Evolutionary conservation across 2,888 invertebrate species (phyloP).

Genomic region (Pseudanteris insignis): DNA sequence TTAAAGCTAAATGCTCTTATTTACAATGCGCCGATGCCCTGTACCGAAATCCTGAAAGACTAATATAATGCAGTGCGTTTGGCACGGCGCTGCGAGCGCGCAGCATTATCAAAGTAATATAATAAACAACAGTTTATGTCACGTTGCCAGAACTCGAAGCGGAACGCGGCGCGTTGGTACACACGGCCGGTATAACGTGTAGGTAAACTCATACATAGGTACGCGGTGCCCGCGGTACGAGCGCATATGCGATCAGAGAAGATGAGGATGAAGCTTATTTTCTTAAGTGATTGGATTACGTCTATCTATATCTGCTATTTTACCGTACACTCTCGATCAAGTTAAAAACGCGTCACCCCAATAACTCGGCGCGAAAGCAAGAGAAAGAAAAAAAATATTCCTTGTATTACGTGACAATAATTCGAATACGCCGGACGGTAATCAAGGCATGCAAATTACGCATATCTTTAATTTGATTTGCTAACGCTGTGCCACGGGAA

Average conservation of each 20-base stretch:
- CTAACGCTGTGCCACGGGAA: no score
- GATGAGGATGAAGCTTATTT: conserved; percentile 51
- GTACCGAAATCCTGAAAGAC: conserved; percentile 25
- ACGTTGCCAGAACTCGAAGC: conserved; percentile 47
- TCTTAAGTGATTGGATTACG: conserved; percentile 54
- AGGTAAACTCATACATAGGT: conserved; percentile 24
- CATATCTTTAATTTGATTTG: conserved; percentile 24
- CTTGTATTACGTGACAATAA: conserved; percentile 30
- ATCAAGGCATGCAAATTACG: conserved; percentile 23
- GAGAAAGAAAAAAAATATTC: conserved; percentile 1
- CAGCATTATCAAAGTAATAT: conserved; percentile 51
- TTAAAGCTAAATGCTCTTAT: conserved; percentile 25
- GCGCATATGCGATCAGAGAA: conserved; percentile 43
- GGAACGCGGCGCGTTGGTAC: conserved; percentile 31
- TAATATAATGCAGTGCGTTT: conserved; percentile 39
- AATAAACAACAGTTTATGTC: conserved; percentile 54
- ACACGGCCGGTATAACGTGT: conserved; percentile 24
- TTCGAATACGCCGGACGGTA: conserved; percentile 8
- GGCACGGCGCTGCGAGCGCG: conserved; percentile 24
- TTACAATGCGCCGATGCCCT: conserved; percentile 23
- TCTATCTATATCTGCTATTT: conserved; percentile 34
- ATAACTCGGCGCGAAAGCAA: conserved; percentile 8
- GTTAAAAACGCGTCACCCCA: conserved; percentile 24
- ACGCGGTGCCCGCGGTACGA: conserved; percentile 11
- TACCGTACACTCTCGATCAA: conserved; percentile 22